Evolutionary conservation across 2,888 invertebrate species (phyloP), one percentile per base, ranked within the genome.

Genomic region (Limnephilus marmoratus): DNA sequence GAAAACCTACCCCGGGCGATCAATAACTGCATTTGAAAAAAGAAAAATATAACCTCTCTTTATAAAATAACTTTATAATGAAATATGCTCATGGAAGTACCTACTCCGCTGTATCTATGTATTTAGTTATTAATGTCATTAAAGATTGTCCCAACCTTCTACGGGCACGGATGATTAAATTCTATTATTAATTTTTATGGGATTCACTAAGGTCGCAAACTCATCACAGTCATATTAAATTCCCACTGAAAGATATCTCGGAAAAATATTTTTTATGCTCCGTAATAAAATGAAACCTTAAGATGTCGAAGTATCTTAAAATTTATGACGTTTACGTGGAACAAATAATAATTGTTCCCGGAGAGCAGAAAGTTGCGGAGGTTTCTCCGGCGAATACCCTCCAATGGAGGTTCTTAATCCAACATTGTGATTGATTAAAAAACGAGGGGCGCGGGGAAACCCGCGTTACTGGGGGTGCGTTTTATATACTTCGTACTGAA

Each of bases 361-460:
- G 81, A 80, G 31, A 82, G 34, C 82, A 82, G 31, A 15, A 34
- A 82, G 68, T 37, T 31, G 88, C 12, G 88, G n/a, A 80, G 81
- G 88, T 80, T 86, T 88, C 88, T 88, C 80, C 80, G 88, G 88
- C 41, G 88, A 89, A 89, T 80, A 89, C 88, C 88, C 88, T 89
- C 88, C 88, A 89, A 41, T 89, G 88, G 24, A 80, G 37, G 88
- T 68, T 37, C 91, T 68, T 89, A 83, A 91, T 89, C 83, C 91
- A 89, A 89, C 89, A 91, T 89, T 89, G 68, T 91, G 91, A 91
- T 91, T 91, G 91, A 91, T 91, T 91, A 91, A 91, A 91, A 91
- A 90, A 90, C 86, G 91, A 82, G 90, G 83, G 90, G 91, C 13
- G 85, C 83, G 89, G 83, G 83, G 83, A 85, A 34, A 90, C 90